These are phyloP conservation scores for Takifugu flavidus DNA, from an alignment of 2,113 vertebrate genomes.

Conservation along the genomic window DNA sequence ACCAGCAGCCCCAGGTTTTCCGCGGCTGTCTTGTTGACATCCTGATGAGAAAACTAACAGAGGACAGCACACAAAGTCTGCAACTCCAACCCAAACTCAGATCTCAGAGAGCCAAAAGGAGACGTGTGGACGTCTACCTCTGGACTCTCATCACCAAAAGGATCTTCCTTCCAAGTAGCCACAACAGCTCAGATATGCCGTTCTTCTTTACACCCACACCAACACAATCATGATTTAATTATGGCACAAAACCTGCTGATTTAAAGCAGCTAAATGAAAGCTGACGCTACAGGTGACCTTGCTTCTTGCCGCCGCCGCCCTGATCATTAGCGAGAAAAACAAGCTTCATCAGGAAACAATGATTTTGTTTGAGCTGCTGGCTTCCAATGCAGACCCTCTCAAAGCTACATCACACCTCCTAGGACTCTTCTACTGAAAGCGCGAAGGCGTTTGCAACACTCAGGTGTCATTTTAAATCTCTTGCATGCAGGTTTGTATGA, in stretches of 20 bases:
- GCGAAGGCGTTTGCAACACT: no score
- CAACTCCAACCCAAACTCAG: slow-evolving; percentile 30
- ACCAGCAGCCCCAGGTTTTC: slow-evolving; percentile 73
- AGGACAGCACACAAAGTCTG: slow-evolving; percentile 48
- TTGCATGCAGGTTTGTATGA: no score
- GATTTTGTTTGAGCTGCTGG: no score
- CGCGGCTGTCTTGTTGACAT: slow-evolving; percentile 57
- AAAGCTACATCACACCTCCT: no score
- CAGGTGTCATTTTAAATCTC: no score
- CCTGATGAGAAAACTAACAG: slow-evolving; percentile 70
- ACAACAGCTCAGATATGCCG: not conserved
- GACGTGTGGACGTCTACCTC: slow-evolving; percentile 23
- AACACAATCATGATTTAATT: not conserved
- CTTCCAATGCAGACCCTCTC: no score
- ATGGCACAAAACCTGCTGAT: not conserved
- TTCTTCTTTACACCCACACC: slow-evolving; percentile 1
- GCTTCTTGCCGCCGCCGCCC: no score
- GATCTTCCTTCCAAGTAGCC: slow-evolving; percentile 3
- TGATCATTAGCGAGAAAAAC: no score
- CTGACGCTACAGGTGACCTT: no score
- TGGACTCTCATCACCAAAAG: slow-evolving; percentile 55
- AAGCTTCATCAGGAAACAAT: no score
- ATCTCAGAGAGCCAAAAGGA: slow-evolving; percentile 58
- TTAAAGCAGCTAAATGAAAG: not conserved
- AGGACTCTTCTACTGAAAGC: no score